A percentile compares a stretch with the other conserved stretches of the same genome.
phyloP scores from a whole-genome alignment of 1,140 invertebrate species.

The Cotesia chilonis region DNA sequence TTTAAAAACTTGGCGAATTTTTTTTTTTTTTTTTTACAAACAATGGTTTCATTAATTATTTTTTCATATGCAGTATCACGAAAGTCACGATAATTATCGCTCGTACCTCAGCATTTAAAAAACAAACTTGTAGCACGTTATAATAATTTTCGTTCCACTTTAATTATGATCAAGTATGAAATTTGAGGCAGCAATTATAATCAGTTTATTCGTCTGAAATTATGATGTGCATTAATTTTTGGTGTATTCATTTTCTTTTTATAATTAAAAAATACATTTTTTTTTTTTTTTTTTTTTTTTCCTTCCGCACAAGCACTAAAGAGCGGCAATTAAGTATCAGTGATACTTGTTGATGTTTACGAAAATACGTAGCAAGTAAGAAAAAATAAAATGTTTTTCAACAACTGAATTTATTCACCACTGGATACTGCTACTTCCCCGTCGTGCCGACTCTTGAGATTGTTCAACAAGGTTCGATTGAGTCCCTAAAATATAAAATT shows the following conservation, averaged over 20 bases:
- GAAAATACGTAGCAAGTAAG: not conserved
- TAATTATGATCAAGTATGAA: not conserved
- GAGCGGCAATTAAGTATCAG: no score
- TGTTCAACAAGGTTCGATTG: conserved; percentile 53
- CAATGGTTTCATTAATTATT: not conserved
- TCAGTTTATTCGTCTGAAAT: not conserved
- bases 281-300: no score
- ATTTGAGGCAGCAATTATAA: conserved; percentile 16
- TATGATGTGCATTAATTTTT: not conserved
- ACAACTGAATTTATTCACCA: conserved; percentile 57
- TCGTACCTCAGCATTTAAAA: conserved; percentile 12
- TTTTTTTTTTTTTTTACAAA: not conserved
- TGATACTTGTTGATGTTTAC: not conserved
- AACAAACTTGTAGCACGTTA: not conserved
- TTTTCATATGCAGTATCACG: conserved; percentile 29
- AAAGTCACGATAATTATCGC: conserved; percentile 15
- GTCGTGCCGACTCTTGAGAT: conserved; percentile 57
- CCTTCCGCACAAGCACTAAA: no score
- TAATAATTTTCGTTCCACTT: no score
- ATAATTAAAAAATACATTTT: no score
- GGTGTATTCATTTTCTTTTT: not conserved
- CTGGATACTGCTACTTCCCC: conserved; percentile 65
- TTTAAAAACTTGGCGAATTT: no score
- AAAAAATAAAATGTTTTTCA: not conserved
- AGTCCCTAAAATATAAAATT: conserved; percentile 47